These are phyloP conservation scores for Acrossocheilus fasciatus DNA, from an alignment of 2,797 vertebrate genomes.

Conservation along the genomic window DNA sequence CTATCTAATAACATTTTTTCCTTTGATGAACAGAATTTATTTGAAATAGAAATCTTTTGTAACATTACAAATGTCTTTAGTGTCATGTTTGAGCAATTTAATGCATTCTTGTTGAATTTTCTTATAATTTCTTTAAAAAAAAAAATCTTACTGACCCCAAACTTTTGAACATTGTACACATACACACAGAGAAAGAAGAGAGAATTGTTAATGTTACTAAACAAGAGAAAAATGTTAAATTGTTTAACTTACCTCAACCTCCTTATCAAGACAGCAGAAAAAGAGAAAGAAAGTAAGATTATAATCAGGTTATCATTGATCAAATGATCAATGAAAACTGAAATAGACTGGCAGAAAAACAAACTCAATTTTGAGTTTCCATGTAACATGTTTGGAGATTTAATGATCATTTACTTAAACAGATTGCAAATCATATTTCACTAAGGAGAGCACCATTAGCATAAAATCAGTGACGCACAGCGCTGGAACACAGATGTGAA, in stretches of 20 bases:
- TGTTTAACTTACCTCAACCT: slow-evolving; percentile 91
- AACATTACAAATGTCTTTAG: background rate
- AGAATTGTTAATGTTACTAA: background rate
- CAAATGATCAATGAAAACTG: background rate
- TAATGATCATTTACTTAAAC: background rate
- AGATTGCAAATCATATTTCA: background rate
- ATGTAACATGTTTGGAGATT: background rate
- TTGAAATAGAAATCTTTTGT: background rate
- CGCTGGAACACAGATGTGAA: background rate
- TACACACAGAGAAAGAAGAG: background rate
- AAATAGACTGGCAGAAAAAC: background rate
- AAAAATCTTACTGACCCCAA: background rate
- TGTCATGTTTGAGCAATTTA: background rate
- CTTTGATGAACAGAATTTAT: background rate
- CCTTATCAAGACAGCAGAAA: slow-evolving; percentile 86
- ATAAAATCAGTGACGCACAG: background rate
- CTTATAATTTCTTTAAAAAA: no score
- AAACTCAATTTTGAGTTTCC: background rate
- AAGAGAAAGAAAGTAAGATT: slow-evolving; percentile 33
- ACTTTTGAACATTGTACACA: background rate
- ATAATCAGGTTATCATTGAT: background rate
- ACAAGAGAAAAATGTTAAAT: background rate
- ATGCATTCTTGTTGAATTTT: background rate
- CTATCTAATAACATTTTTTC: no score
- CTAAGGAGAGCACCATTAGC: background rate